These are phyloP conservation scores for Phoeniculus purpureus DNA, from an alignment of 2,797 vertebrate species.

Conservation along the genomic window DNA sequence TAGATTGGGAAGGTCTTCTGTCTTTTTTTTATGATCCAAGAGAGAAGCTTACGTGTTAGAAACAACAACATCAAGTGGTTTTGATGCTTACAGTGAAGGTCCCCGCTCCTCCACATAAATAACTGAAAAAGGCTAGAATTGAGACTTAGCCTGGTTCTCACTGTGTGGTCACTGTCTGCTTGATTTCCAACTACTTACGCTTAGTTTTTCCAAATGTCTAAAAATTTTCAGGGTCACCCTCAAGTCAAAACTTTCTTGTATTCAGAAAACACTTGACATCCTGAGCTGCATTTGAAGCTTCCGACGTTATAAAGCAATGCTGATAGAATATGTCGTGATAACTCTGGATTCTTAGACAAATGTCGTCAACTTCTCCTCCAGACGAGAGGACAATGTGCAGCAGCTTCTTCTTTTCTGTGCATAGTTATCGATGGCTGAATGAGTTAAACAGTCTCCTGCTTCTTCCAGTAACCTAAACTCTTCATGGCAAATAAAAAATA, in stretches of 20 bases:
- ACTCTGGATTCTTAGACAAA: slow-evolving; percentile 23
- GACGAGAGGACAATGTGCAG: slow-evolving; percentile 5
- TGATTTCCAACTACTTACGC: slow-evolving; percentile 45
- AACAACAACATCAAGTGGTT: slow-evolving; percentile 36
- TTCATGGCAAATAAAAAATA: neutral
- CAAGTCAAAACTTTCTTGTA: slow-evolving; percentile 25
- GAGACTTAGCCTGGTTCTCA: slow-evolving; percentile 16
- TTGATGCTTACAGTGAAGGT: slow-evolving; percentile 44
- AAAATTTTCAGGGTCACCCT: slow-evolving; percentile 44
- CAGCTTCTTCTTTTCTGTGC: slow-evolving; percentile 11
- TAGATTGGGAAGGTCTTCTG: neutral
- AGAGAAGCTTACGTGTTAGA: neutral
- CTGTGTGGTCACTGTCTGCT: slow-evolving; percentile 52
- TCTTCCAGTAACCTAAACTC: neutral
- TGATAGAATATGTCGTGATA: slow-evolving; percentile 18
- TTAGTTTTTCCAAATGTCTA: slow-evolving; percentile 32
- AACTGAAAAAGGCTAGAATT: slow-evolving; percentile 10
- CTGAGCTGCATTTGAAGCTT: slow-evolving; percentile 1
- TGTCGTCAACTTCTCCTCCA: slow-evolving; percentile 1
- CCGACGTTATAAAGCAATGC: neutral
- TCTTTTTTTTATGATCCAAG: neutral
- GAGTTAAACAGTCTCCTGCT: neutral
- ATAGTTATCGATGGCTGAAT: slow-evolving; percentile 1
- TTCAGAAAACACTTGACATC: slow-evolving; percentile 2
- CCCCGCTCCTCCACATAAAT: slow-evolving; percentile 21